Conservation (phyloP, 2,888 invertebrate species). For the Lottia gigantea region DNA sequence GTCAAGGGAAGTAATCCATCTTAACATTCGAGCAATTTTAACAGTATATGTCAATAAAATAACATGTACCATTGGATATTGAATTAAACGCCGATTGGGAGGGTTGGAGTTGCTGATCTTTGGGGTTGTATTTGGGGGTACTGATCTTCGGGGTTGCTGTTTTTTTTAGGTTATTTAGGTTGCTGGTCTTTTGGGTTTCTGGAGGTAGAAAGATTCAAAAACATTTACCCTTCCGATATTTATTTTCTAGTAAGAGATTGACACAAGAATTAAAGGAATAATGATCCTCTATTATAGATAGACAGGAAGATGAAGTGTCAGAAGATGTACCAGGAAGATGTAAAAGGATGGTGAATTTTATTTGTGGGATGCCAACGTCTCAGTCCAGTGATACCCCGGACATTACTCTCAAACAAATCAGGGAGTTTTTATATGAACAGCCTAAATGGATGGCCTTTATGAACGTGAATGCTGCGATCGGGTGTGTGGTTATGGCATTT, state of each 20-base stretch:
- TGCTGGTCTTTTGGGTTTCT: no score
- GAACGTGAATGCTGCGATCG: constrained; percentile 36
- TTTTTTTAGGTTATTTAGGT: no score
- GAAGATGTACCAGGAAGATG: constrained; percentile 2
- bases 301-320: neutral
- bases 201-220: no score
- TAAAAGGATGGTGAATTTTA: constrained; percentile 13
- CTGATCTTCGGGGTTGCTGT: no score
- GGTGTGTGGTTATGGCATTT: constrained; percentile 31
- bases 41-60: no score
- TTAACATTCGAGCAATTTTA: neutral
- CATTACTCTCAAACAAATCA: constrained; percentile 16
- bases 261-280: no score
- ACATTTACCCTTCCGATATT: no score
- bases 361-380: constrained; percentile 18
- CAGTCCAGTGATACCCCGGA: constrained; percentile 12
- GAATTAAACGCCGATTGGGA: no score
- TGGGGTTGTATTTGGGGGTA: no score
- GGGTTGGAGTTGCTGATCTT: no score
- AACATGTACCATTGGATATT: no score
- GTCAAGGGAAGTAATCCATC: neutral
- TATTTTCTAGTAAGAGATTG: no score
- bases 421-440: constrained; percentile 27
- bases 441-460: constrained; percentile 29
- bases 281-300: neutral